phyloP scores from a whole-genome alignment of 1,140 invertebrate genomes.

The honey bee (Apis mellifera) region DNA sequence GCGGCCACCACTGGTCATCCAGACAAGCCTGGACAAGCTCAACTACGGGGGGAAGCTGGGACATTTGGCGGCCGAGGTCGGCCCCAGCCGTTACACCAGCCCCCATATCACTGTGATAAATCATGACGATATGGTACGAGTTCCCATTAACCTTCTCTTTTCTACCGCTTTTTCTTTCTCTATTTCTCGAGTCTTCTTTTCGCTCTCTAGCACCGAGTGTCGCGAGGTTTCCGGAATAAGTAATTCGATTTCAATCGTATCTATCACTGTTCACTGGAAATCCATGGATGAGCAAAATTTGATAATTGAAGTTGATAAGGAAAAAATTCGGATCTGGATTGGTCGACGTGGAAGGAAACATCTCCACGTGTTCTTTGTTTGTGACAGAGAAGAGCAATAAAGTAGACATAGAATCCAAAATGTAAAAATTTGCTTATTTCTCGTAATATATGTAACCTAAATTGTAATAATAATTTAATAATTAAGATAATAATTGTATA shows the following conservation, averaged over 20 bases:
- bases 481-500: too few species aligned
- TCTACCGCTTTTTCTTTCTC: too few species aligned
- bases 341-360: too few species aligned
- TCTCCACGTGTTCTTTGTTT: not conserved
- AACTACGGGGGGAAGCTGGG: slow-evolving; percentile 74
- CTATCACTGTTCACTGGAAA: slow-evolving; percentile 19
- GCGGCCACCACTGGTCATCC: slow-evolving; percentile 87
- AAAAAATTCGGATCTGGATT: too few species aligned
- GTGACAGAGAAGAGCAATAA: not conserved
- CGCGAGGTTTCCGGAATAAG: slow-evolving; percentile 36
- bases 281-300: not conserved
- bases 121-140: slow-evolving; percentile 87
- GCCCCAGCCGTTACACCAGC: slow-evolving; percentile 83
- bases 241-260: slow-evolving; percentile 24
- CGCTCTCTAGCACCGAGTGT: not conserved
- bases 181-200: not conserved
- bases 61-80: slow-evolving; percentile 77
- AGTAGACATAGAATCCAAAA: too few species aligned
- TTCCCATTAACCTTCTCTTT: slow-evolving; percentile 52
- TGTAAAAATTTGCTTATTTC: too few species aligned
- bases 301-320: too few species aligned
- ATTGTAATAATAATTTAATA: too few species aligned
- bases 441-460: too few species aligned
- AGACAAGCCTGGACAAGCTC: slow-evolving; percentile 89
- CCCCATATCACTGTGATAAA: slow-evolving; percentile 95